A percentile compares a stretch with the other conserved stretches of the same genome.
phyloP scores from a whole-genome alignment of 2,113 vertebrate genomes.

The Centropus unirufus region DNA sequence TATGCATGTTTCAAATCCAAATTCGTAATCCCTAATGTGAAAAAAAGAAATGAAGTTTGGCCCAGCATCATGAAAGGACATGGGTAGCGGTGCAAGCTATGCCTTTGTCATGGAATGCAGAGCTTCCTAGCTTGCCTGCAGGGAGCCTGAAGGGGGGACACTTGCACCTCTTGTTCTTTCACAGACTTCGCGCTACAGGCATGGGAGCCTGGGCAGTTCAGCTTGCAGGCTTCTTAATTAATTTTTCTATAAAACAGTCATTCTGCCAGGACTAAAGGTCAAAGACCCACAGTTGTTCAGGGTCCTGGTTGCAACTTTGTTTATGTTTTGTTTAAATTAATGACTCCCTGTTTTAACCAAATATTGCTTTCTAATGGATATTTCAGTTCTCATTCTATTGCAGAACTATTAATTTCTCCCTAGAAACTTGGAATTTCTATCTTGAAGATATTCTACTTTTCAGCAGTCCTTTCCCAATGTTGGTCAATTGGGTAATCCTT shows the following conservation, averaged over 20 bases:
- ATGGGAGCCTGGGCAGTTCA: not conserved
- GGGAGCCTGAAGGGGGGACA: not conserved
- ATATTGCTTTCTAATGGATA: not conserved
- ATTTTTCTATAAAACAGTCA: not conserved
- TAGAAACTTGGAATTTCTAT: not conserved
- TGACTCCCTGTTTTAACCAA: not conserved
- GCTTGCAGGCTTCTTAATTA: not conserved
- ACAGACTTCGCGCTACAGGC: not conserved
- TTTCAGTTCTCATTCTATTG: not conserved
- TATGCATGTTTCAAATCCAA: not conserved
- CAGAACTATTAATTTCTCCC: not conserved
- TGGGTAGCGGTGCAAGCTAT: rapidly evolving
- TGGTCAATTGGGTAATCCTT: not conserved
- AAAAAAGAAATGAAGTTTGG: not conserved
- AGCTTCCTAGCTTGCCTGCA: not conserved
- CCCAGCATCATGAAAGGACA: not conserved
- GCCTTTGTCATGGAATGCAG: not conserved
- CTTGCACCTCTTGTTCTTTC: not conserved
- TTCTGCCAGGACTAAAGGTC: not conserved
- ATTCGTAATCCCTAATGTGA: not conserved
- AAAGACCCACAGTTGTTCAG: not conserved
- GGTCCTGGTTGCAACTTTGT: not conserved
- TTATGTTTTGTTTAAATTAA: not conserved
- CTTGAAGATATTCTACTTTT: not conserved
- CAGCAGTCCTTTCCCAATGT: not conserved